Evolutionary conservation across 1,140 invertebrate genomes (phyloP), one percentile per base, ranked within the genome.

Genomic region (Cryptotermes secundus): DNA sequence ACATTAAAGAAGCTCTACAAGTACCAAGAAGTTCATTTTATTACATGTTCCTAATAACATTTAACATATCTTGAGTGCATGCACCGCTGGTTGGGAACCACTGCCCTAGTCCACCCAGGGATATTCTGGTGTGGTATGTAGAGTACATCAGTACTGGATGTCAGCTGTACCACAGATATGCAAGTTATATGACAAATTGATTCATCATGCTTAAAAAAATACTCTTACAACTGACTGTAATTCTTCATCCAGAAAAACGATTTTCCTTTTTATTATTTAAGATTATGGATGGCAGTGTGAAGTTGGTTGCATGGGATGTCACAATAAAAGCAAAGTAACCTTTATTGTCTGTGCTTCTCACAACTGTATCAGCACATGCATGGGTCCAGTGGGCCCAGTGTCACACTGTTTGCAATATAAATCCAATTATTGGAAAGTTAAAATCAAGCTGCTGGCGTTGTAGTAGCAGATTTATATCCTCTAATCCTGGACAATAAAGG

Each of bases 291-390:
- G 59, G 59, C 59, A 72, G 59, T 72, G 59, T 19, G 59, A 72
- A 72, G 59, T 72, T 72, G 59, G 59, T 72, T 72, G 59, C 59
- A 72, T 31, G 59, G 59, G 31, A 72, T 72, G 59, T 72, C 26
- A 31, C 7, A 31, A n/a, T 72, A n/a, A 72, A 72, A 72, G 26
- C 59, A 72, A 31, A 49, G 16, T 19, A 49, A 72, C n/a, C n/a
- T n/a, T n/a, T n/a, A n/a, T n/a, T n/a, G n/a, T n/a, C n/a, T n/a
- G n/a, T n/a, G n/a, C n/a, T n/a, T n/a, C n/a, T n/a, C n/a, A n/a
- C n/a, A n/a, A n/a, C n/a, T n/a, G n/a, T n/a, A n/a, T n/a, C n/a
- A n/a, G n/a, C n/a, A n/a, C n/a, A n/a, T n/a, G n/a, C n/a, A n/a
- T n/a, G n/a, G n/a, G n/a, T n/a, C n/a, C n/a, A n/a, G n/a, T n/a